Evolutionary conservation across 2,113 vertebrate species (phyloP), one percentile per base, ranked within the genome.

Genomic region (Onychorhynchus coronatus): DNA sequence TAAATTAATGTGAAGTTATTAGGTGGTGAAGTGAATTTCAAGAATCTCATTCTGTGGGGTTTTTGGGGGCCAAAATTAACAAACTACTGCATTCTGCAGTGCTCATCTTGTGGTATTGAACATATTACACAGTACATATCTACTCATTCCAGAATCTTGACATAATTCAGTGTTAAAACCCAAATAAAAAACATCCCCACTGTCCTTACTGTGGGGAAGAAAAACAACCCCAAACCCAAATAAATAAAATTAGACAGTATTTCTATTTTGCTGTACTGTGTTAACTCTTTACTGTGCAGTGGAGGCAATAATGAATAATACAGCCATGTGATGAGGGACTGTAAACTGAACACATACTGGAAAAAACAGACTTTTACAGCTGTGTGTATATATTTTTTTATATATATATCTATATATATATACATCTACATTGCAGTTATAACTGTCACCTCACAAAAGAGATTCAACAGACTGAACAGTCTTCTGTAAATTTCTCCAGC

Each of bases 201-300:
- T 86, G 42, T 89, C 50, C 37, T 78, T 79, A 83, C 2, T 50
- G 59, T 74, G 78, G 39, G 4, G 6, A 10, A 37, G 37, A 73
- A 47, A 65, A 25, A 5, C 1, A 78, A 73, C 22, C 8, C 17
- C 42, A 89, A 93, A 72, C 59, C 46, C 88, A 91, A 96, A 95
- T 92, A 97, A 97, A 97, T 97, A 95, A 94, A 92, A 67, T 68
- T 95, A 87, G 86, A 86, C 83, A 67, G 9, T 88, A 94, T 89
- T 96, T 92, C 79, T 89, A 4, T 76, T 90, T 94, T 92, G 52
- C 84, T 80, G 72, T 83, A 87, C 80, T 95, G 78, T 4, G 25
- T 95, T 94, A 86, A 68, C 47, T 94, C 78, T 97, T 95, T 94
- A 93, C 88, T 91, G 49, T 68, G 62, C 70, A 79, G 72, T 56